Base-by-base conservation (phyloP, 1,140 invertebrate species). In the Leptopilina clavipes region DNA sequence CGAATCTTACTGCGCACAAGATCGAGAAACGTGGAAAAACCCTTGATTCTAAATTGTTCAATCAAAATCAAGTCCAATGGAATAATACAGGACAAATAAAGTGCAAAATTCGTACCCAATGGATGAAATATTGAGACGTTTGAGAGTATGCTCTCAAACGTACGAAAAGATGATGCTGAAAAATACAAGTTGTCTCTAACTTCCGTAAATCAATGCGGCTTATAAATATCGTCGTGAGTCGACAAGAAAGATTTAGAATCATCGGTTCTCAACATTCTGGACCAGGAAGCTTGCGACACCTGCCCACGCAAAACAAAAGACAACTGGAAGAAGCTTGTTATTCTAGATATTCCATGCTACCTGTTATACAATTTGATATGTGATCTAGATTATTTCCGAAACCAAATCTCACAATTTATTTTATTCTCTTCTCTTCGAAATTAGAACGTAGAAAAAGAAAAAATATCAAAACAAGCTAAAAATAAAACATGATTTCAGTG, bases 311-410 rank as follows among this genome's bases (percentile, higher is more conserved):
- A 59, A 59, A 25, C 0, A 10, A 31, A 59, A 18, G 22, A 59
- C 56, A 59, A 18, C 56, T 59, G 56, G 56, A 59, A 59, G n/a
- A 59, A 59, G 56, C 22, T 31, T 59, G 56, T 25, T 59, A 59
- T 59, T 59, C 56, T 31, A 10, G 74, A 76, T 52, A 65, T 72
- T 74, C 45, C 73, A 76, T 74, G 80, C 77, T 81, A 81, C 80
- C 80, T 79, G 75, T 70, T 71, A 65, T 11, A 19, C 17, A 8
- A 18, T 1, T 19, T 56, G 18, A 19, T 19, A n/a, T n/a, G 9
- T 59, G 7, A 19, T 10, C 45, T 48, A 40, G 0, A 40, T 40
- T 48, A 54, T 17, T 18, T 18, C 17, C 5, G 10, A 54, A 19
- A 54, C 8, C 18, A 14, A 25, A 44, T 44, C 8, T 44, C 43